Evolutionary conservation across 1,140 invertebrate genomes (phyloP), one percentile per base, ranked within the genome.

Genomic region (Cotesia vestalis): DNA sequence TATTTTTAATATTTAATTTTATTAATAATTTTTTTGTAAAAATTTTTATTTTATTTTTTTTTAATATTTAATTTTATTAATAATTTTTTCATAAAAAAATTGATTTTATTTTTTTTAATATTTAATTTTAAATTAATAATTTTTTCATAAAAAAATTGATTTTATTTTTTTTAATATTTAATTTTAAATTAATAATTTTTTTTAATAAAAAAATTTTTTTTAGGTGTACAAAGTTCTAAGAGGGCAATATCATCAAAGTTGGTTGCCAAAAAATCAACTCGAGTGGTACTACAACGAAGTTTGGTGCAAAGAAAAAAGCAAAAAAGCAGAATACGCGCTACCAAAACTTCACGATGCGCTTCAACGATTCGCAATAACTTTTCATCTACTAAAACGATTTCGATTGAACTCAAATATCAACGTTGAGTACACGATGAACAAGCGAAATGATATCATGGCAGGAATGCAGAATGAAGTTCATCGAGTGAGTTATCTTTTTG

Each of bases 301-400:
- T 20, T 81, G 80, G 78, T 88, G 86, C 59, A 74, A 86, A 17
- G 83, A 85, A 57, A 87, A 86, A 72, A 78, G 78, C 20, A 82
- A 82, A 72, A 88, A 87, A 75, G 85, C 85, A 0, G 80, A 85
- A 59, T 72, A 76, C 8, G 80, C 83, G 1, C 77, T 88, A 53
- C 86, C 87, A 0, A 69, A 74, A 27, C 75, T 88, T 6, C 80
- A 87, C 76, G 81, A 84, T 46, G 81, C 81, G 0, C 80, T 88
- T 5, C 86, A 87, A 64, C 85, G 80, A 76, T 88, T 87, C 75
- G 85, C 84, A 55, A 82, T 87, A 35, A 88, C 87, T 12, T 87
- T 87, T 68, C 75, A 86, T 66, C 77, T 82, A 36, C 73, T 88
- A 12, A 71, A 64, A 64, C 36, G 66, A 20, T 86, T 83, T 73